Base-by-base conservation (phyloP, 2,888 invertebrate genomes). In the Operophtera brumata region DNA sequence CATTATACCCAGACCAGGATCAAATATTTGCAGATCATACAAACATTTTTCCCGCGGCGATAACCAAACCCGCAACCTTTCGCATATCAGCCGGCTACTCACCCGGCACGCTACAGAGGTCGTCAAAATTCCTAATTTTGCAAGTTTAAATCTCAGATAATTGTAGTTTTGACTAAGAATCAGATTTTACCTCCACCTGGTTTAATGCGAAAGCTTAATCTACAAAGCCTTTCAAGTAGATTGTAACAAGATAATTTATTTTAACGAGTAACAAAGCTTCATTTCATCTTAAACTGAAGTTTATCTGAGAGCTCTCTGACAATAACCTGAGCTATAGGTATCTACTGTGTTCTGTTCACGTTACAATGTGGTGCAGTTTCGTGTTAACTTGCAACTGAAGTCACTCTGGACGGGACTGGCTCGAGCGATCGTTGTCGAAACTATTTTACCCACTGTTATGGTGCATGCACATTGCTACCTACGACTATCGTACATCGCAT, bases 361-460 rank as follows among this genome's bases (percentile, higher is more conserved):
- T 47, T 28, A 47, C 43, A 48, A 46, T 54, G 53, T 57, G 55
- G 43, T 62, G 60, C 57, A 60, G 57, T 56, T 57, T 62, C 64
- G 59, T 62, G 60, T 49, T 61, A 62, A 59, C 53, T 64, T 59
- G 59, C 60, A 57, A 48, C 46, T 45, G 51, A 45, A 60, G 58
- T 58, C 58, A 47, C 53, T 46, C 46, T 51, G 49, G 52, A 46
- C 32, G 47, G 47, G 54, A 28, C 47, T 32, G 12, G 59, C 64
- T 57, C 37, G 37, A 51, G 40, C 55, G 54, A 60, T 62, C 59
- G 54, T 61, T 64, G 62, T 64, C 62, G 59, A 64, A 64, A 62
- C 64, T 20, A 20, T 4, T 20, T 20, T 20, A 20, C 20, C 20
- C 20, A 20, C 20, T 3, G 20, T 20, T 20, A 20, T 20, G 20